phyloP scores from a whole-genome alignment of 2,888 invertebrate genomes.

The Ochropleura plecta region DNA sequence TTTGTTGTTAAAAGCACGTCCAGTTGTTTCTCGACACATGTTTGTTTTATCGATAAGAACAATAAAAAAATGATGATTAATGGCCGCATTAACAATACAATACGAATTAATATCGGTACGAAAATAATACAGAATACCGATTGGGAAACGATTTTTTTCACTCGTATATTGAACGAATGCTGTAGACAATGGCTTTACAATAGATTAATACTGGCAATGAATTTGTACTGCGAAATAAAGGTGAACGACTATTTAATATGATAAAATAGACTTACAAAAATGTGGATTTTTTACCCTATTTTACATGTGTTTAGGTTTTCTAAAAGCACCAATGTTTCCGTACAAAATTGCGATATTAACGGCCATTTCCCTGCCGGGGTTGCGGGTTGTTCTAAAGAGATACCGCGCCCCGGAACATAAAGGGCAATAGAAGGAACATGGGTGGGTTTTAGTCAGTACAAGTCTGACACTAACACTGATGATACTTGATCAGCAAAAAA shows the following conservation, averaged over 20 bases:
- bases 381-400: no score
- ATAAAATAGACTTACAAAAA: not conserved
- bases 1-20: slow-evolving; percentile 57
- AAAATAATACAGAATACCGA: slow-evolving; percentile 40
- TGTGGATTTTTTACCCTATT: not conserved
- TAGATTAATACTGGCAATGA: slow-evolving; percentile 30
- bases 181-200: slow-evolving; percentile 28
- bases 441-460: no score
- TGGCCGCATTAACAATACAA: slow-evolving; percentile 56
- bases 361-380: no score
- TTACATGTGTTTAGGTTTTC: not conserved
- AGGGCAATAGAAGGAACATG: no score
- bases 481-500: no score
- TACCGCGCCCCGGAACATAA: no score
- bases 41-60: slow-evolving; percentile 43
- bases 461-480: no score
- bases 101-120: slow-evolving; percentile 42
- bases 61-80: slow-evolving; percentile 64
- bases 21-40: slow-evolving; percentile 58
- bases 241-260: not conserved
- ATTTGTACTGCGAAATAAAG: slow-evolving; percentile 23
- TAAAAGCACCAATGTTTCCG: no score
- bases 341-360: no score
- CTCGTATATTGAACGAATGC: slow-evolving; percentile 5
- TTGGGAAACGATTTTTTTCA: slow-evolving; percentile 42